These are phyloP conservation scores for Nomia melanderi DNA, from an alignment of 1,140 invertebrate genomes.

Conservation along the genomic window DNA sequence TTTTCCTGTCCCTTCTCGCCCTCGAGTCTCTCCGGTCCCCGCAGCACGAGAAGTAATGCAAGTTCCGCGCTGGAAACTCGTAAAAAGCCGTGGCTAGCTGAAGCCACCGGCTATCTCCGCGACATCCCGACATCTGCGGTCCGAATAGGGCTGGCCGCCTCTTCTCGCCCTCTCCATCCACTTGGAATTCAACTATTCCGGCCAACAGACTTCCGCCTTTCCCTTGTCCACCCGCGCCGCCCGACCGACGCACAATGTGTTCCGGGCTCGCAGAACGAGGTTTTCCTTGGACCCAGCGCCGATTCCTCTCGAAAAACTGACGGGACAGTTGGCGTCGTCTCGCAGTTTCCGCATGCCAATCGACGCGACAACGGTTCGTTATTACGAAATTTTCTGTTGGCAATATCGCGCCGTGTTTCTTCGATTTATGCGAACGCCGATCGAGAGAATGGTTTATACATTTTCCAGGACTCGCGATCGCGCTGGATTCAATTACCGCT, in stretches of 20 bases:
- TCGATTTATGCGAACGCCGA: too few relatives aligned
- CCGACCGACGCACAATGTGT: neutral
- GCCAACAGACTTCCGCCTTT: neutral
- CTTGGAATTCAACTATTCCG: slow-evolving; percentile 19
- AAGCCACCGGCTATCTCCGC: neutral
- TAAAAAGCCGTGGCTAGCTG: slow-evolving; percentile 34
- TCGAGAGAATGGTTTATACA: too few relatives aligned
- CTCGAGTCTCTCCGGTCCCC: neutral
- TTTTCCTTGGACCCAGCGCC: neutral
- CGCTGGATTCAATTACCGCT: too few relatives aligned
- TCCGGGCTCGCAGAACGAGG: neutral
- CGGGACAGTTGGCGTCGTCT: neutral
- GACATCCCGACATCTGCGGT: slow-evolving; percentile 36
- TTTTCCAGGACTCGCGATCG: too few relatives aligned
- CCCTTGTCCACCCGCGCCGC: neutral
- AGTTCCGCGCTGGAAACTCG: slow-evolving; percentile 46
- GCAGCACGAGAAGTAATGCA: slow-evolving; percentile 32
- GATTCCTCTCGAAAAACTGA: neutral
- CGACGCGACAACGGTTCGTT: neutral
- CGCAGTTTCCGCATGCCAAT: too few relatives aligned
- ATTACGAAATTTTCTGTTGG: too few relatives aligned
- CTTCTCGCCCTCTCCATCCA: neutral
- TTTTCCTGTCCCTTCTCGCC: neutral
- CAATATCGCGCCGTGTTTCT: too few relatives aligned
- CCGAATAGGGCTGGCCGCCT: neutral